phyloP scores from a whole-genome alignment of 2,797 vertebrate genomes.

The Phataginus tricuspis region DNA sequence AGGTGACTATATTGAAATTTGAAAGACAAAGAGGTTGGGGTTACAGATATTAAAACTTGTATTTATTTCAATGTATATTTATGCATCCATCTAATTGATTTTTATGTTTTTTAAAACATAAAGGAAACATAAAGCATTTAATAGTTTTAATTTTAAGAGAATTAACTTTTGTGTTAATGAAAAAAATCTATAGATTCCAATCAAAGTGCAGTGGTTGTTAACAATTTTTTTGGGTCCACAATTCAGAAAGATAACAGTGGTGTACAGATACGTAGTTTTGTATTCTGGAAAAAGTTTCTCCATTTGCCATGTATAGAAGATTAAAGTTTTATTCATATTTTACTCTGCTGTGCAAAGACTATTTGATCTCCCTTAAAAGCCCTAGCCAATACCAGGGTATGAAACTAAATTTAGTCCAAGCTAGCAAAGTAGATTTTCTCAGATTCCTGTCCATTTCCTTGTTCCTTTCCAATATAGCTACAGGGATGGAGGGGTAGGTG shows the following conservation, averaged over 20 bases:
- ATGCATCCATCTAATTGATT: not conserved
- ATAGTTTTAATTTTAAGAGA: conserved; percentile 12
- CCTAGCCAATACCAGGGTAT: not conserved
- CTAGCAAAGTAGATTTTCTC: not conserved
- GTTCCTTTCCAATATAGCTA: not conserved
- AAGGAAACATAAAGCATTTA: not conserved
- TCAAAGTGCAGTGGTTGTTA: not conserved
- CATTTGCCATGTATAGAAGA: not conserved
- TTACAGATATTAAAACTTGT: not conserved
- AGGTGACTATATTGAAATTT: not conserved
- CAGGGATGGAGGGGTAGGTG: not conserved
- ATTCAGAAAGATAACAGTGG: not conserved
- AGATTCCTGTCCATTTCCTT: not conserved
- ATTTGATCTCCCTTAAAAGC: conserved; percentile 3
- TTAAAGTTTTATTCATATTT: conserved; percentile 21
- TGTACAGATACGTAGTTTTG: not conserved
- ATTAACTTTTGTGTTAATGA: not conserved
- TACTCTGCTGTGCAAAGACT: conserved; percentile 7
- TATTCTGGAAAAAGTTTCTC: not conserved
- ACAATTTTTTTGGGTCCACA: not conserved
- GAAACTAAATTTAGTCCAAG: not conserved
- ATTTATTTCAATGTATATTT: not conserved
- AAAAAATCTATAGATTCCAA: conserved; percentile 24
- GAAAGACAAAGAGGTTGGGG: not conserved
- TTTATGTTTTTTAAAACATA: conserved; percentile 32